A percentile compares a stretch with the other conserved stretches of the same genome.
Evolutionary conservation across 2,797 vertebrate species (phyloP).

Genomic region (Chiroxiphia lanceolata): DNA sequence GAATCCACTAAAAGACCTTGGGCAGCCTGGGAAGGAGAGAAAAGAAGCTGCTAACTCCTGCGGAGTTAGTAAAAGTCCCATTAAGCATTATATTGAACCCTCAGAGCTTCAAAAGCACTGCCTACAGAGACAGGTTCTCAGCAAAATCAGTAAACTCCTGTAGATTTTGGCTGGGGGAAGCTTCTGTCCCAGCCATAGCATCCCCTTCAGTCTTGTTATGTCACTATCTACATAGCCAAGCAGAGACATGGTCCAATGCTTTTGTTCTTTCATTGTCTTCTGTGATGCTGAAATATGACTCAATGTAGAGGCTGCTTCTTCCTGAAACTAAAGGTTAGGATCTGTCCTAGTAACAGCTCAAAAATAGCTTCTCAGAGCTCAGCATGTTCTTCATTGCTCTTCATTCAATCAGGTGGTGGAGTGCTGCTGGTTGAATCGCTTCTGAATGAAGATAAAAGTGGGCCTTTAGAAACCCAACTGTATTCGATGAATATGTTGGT

Average conservation of each 20-base stretch:
- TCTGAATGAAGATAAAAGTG: slow-evolving; percentile 73
- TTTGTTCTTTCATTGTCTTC: neutral
- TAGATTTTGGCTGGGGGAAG: neutral
- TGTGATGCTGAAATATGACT: neutral
- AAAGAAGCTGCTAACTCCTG: too few species aligned
- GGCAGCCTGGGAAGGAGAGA: too few species aligned
- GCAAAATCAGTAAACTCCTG: neutral
- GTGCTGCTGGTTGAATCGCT: slow-evolving; percentile 73
- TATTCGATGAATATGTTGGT: slow-evolving; percentile 89
- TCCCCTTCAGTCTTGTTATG: neutral
- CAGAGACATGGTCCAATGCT: neutral
- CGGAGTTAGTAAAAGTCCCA: neutral
- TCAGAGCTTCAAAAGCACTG: neutral
- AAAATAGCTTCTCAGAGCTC: neutral
- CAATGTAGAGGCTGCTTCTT: neutral
- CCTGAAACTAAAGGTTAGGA: neutral
- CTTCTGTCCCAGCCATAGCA: neutral
- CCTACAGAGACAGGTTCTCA: neutral
- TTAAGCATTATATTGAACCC: neutral
- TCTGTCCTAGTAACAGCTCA: neutral
- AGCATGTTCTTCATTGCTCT: neutral
- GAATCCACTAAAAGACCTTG: too few species aligned
- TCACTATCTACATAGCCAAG: neutral
- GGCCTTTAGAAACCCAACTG: slow-evolving; percentile 84
- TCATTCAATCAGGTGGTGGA: slow-evolving; percentile 58